Evolutionary conservation across 2,888 invertebrate species (phyloP).

Genomic region (Trissoscelio sp.): DNA sequence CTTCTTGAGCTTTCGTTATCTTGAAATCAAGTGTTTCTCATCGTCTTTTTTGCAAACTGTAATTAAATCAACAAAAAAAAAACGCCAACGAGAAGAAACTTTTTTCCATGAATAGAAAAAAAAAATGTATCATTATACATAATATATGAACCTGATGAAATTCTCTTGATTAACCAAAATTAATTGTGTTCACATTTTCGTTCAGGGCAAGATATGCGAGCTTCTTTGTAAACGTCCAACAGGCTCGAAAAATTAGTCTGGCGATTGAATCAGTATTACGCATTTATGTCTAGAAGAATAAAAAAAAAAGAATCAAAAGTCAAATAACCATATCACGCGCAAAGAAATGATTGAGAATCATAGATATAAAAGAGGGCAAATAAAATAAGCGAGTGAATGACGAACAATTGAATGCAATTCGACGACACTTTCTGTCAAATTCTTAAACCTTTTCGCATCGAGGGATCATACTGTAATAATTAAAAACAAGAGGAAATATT

Average conservation of each 20-base stretch:
- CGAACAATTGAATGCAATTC: slow-evolving; percentile 43
- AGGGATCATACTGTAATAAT: neutral
- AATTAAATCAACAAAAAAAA: slow-evolving; percentile 3
- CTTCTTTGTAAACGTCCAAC: slow-evolving; percentile 59
- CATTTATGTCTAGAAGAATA: slow-evolving; percentile 71
- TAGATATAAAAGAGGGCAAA: slow-evolving; percentile 41
- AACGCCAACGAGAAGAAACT: neutral
- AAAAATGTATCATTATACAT: no score
- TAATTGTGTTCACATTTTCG: slow-evolving; percentile 35
- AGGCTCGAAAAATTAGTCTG: slow-evolving; percentile 73
- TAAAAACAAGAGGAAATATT: neutral
- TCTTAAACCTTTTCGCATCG: slow-evolving; percentile 2
- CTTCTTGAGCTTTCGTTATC: slow-evolving; percentile 51
- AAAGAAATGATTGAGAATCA: slow-evolving; percentile 63
- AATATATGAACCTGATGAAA: no score
- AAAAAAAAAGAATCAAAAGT: slow-evolving; percentile 74
- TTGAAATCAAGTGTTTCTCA: slow-evolving; percentile 29
- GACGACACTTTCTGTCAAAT: slow-evolving; percentile 31
- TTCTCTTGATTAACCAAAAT: slow-evolving; percentile 1
- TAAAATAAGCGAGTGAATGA: slow-evolving; percentile 59
- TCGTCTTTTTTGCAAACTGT: slow-evolving; percentile 20
- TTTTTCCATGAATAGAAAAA: neutral
- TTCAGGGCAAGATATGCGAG: slow-evolving; percentile 28
- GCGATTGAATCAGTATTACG: slow-evolving; percentile 79
- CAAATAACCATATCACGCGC: slow-evolving; percentile 77